phyloP scores from a whole-genome alignment of 2,888 invertebrate genomes.

The Hirtodrosophila trivittata region DNA sequence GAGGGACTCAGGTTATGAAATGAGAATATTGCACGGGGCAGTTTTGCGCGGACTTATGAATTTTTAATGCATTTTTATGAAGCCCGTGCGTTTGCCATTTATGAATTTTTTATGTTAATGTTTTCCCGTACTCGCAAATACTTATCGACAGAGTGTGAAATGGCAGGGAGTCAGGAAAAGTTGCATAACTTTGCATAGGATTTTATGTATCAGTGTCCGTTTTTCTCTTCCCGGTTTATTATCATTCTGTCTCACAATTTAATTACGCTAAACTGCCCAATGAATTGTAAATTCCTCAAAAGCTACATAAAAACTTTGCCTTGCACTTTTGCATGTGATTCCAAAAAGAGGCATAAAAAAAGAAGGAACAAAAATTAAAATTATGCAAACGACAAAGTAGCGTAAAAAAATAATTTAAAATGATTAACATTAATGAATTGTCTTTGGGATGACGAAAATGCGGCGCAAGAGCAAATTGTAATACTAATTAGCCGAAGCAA shows the following conservation, averaged over 20 bases:
- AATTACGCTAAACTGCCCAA: conserved; percentile 78
- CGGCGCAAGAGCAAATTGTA: conserved; percentile 67
- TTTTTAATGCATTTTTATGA: conserved; percentile 41
- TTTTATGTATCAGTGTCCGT: conserved; percentile 18
- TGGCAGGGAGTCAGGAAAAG: conserved; percentile 5
- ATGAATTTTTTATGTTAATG: conserved; percentile 71
- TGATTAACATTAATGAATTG: conserved; percentile 80
- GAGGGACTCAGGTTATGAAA: neutral
- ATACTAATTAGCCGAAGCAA: conserved; percentile 74
- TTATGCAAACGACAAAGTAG: conserved; percentile 59
- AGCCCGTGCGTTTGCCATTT: conserved; percentile 39
- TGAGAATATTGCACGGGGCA: neutral
- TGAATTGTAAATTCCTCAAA: conserved; percentile 72
- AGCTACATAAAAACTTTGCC: conserved; percentile 48
- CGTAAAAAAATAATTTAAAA: conserved; percentile 63
- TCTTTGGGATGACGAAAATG: conserved; percentile 57
- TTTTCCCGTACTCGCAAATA: conserved; percentile 15
- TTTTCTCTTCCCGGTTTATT: conserved; percentile 38
- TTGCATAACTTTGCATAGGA: conserved; percentile 57
- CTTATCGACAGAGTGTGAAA: conserved; percentile 15
- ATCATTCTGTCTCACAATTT: conserved; percentile 63
- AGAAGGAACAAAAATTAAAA: conserved; percentile 18
- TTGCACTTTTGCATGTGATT: conserved; percentile 39
- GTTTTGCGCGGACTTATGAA: conserved; percentile 37
- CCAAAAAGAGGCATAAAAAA: conserved; percentile 2